Evolutionary conservation across 1,140 invertebrate genomes (phyloP).

Genomic region (Linepithema humile): DNA sequence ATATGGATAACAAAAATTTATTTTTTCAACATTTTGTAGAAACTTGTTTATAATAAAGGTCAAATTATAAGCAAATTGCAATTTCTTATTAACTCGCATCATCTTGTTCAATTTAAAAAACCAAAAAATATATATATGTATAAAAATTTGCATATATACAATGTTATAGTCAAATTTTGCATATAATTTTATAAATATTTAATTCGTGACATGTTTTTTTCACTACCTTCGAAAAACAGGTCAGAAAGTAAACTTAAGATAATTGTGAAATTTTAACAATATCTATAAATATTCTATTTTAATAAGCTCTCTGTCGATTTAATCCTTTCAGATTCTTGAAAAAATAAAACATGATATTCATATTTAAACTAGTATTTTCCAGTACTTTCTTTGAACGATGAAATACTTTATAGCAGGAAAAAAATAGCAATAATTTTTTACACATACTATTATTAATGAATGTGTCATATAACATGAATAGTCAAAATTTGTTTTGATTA

Average conservation of each 20-base stretch:
- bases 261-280: not conserved
- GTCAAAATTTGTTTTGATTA: constrained; percentile 6
- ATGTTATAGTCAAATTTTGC: not conserved
- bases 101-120: not conserved
- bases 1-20: constrained; percentile 6
- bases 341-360: constrained; percentile 9
- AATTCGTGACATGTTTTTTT: not conserved
- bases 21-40: not conserved
- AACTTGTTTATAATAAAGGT: constrained; percentile 13
- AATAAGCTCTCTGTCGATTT: not conserved
- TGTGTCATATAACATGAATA: no score
- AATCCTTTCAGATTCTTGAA: not conserved
- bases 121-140: no score
- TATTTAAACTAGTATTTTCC: constrained; percentile 24
- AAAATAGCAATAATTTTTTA: constrained; percentile 7
- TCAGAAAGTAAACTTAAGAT: constrained; percentile 6
- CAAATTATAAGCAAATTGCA: not conserved
- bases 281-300: not conserved
- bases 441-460: not conserved
- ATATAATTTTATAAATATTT: not conserved
- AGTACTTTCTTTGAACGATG: not conserved
- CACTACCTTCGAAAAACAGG: not conserved
- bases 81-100: not conserved
- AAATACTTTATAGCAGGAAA: constrained; percentile 25
- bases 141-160: not conserved